Evolutionary conservation across 2,888 invertebrate genomes (phyloP).

Genomic region (Acanthopleura granulata): DNA sequence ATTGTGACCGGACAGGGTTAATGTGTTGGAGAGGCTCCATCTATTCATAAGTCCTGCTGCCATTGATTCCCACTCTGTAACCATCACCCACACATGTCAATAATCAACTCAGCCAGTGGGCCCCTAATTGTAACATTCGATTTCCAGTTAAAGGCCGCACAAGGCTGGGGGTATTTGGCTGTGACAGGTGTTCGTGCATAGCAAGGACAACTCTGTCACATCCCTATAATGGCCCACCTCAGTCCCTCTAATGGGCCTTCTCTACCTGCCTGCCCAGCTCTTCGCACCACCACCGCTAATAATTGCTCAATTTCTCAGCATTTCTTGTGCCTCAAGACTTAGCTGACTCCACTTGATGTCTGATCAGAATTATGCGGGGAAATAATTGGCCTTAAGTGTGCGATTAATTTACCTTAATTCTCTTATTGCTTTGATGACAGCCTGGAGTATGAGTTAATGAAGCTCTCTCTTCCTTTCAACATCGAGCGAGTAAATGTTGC

Average conservation of each 20-base stretch:
- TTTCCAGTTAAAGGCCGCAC: not conserved
- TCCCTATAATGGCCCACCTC: not conserved
- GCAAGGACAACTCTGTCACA: too few relatives aligned
- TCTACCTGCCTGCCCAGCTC: not conserved
- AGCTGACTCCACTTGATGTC: too few relatives aligned
- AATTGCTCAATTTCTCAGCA: too few relatives aligned
- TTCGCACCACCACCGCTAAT: too few relatives aligned
- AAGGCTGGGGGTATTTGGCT: not conserved
- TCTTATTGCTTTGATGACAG: too few relatives aligned
- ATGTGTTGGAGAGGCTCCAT: not conserved
- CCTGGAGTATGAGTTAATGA: too few relatives aligned
- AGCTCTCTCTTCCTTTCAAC: too few relatives aligned
- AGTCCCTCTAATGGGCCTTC: not conserved
- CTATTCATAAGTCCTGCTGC: not conserved
- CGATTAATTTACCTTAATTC: too few relatives aligned
- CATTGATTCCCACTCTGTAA: conserved; percentile 18
- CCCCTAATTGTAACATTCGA: conserved; percentile 15
- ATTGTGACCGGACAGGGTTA: not conserved
- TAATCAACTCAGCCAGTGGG: conserved; percentile 10
- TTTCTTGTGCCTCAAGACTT: too few relatives aligned
- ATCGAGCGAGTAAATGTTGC: too few relatives aligned
- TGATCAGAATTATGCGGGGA: too few relatives aligned
- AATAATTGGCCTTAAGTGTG: too few relatives aligned
- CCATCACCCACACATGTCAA: conserved; percentile 17
- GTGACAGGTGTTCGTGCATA: not conserved